phyloP scores from a whole-genome alignment of 2,888 invertebrate genomes.

The Eurois occulta region DNA sequence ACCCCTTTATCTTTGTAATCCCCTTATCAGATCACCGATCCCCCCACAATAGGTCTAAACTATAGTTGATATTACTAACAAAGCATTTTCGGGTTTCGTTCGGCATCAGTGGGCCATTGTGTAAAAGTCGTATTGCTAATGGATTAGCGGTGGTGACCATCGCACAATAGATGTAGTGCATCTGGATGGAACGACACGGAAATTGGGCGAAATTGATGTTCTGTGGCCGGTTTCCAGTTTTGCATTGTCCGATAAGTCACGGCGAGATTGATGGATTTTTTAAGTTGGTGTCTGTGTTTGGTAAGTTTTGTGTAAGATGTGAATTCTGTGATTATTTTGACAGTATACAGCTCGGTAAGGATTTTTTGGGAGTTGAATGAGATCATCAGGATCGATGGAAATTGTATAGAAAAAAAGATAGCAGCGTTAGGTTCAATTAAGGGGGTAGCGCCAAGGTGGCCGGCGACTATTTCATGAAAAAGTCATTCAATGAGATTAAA shows the following conservation, averaged over 20 bases:
- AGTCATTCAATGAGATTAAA: too few relatives aligned
- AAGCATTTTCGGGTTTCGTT: constrained; percentile 71
- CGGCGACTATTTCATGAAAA: too few relatives aligned
- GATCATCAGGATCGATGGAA: neutral
- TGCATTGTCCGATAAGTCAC: constrained; percentile 64
- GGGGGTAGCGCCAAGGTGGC: too few relatives aligned
- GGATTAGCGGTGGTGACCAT: constrained; percentile 84
- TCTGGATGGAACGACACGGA: constrained; percentile 71
- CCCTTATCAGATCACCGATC: constrained; percentile 15
- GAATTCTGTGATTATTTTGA: neutral
- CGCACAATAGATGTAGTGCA: constrained; percentile 68
- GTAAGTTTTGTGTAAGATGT: constrained; percentile 3
- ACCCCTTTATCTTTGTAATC: neutral
- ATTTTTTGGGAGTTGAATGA: neutral
- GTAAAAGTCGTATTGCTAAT: constrained; percentile 85
- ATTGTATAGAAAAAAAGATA: neutral
- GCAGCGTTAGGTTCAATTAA: neutral
- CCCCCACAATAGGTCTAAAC: constrained; percentile 17
- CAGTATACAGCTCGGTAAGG: neutral
- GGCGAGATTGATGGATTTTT: constrained; percentile 58
- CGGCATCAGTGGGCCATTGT: constrained; percentile 79
- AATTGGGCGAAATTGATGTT: constrained; percentile 76
- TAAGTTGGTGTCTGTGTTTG: constrained; percentile 14
- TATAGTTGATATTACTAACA: constrained; percentile 62
- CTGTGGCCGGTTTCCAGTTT: constrained; percentile 68